Base-by-base conservation (phyloP, 2,113 vertebrate genomes). In the Fukomys damarensis region DNA sequence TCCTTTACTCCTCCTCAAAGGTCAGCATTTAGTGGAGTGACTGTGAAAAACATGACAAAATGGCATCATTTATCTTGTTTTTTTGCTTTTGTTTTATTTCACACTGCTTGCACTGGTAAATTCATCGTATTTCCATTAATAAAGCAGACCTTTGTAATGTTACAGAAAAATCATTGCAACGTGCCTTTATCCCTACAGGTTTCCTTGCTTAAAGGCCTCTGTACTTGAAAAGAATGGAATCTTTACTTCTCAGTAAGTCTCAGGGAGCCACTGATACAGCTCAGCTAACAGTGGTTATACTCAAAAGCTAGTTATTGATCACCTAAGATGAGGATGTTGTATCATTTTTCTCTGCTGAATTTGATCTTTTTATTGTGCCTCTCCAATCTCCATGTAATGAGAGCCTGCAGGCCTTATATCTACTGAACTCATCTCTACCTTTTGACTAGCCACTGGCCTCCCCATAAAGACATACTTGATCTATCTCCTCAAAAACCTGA, bases 301-400 rank as follows among this genome's bases (percentile, higher is more conserved):
- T 96, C 96, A 97, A 86, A 94, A 94, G 95, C 41, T 83, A 58
- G 70, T 93, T 92, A 98, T 92, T 38, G 93, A 98, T 96, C 95
- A 97, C 87, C 93, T 97, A 89, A 90, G 52, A 90, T 28, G 85
- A 91, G 24, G 88, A 94, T 89, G 84, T 41, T 72, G 5, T 65
- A 91, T 86, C 35, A 13, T 98, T 97, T 92, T 87, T 96, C 96
- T 96, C 96, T 92, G 86, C 96, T 97, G 89, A 91, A 97, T 90
- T 97, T 98, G 94, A 91, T 95, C 94, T 97, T 98, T 97, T 95
- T 95, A 86, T 97, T 74, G 81, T 30, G 58, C 58, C 94, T 46
- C 56, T 91, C 94, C 86, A 49, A 65, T 49, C 93, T 76, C 59
- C 13, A 0, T 76, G 93, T 88, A 97, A 96, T 2, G 66, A 97